Base-by-base conservation (phyloP, 2,888 invertebrate genomes). In the Argyra leucocephala region DNA sequence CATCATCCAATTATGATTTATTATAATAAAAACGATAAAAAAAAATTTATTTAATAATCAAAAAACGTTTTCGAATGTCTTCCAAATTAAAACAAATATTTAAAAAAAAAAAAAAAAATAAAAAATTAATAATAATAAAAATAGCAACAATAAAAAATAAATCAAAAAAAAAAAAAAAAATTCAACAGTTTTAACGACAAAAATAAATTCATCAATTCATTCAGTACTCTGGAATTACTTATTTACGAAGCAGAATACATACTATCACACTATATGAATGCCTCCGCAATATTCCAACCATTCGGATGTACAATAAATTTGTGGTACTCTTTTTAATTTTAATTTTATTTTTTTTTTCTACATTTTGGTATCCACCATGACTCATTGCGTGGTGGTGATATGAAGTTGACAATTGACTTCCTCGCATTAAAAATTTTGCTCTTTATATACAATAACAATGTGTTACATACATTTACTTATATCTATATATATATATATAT, bases 11-110 rank as follows among this genome's bases (percentile, higher is more conserved):
- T 48, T 48, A 48, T 48, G 48, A 48, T 48, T 48, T 48, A 48
- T 48, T 48, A 48, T 48, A 18, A 48, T 18, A 18, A 18, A 48
- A 48, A 48, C 2, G 5, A 48, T 18, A 48, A 48, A 48, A 48
- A 3, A 48, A 6, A 48, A 5, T 10, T 48, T 48, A n/a, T 48
- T 48, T 48, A 48, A 48, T 18, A 48, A 48, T 48, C 48, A 18
- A 48, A 48, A 48, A 48, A 48, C 48, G 48, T 48, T 48, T 48
- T 48, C 48, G 48, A 48, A 48, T 48, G 48, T n/a, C 48, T 48
- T 48, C 48, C 48, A 48, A 48, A 48, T 48, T 48, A 48, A 48
- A 48, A 48, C n/a, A 48, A 48, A 48, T 3, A 48, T 7, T 7
- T 10, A 48, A 48, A 48, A 18, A 31, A 31, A 31, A 31, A 2